phyloP scores from a whole-genome alignment of 2,113 vertebrate species.

The Rhinogobius similis region DNA sequence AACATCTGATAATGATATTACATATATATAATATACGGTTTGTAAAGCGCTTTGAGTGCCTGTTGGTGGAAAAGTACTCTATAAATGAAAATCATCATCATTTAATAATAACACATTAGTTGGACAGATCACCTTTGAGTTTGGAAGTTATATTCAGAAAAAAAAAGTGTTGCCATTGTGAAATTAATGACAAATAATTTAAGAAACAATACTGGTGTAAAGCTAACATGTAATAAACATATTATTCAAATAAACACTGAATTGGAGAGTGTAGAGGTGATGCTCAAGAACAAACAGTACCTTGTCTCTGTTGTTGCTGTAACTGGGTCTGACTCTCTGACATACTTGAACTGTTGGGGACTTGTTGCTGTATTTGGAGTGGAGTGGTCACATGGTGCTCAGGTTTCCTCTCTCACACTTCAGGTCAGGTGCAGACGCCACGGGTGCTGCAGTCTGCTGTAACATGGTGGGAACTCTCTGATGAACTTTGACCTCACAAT shows the following conservation, averaged over 20 bases:
- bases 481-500: constrained; percentile 23
- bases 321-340: neutral
- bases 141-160: no score
- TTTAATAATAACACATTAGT: no score
- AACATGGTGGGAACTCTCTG: constrained; percentile 34
- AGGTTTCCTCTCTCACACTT: constrained; percentile 36
- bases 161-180: no score
- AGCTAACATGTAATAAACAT: no score
- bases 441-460: constrained; percentile 8
- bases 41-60: no score
- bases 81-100: no score
- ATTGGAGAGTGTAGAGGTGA: neutral
- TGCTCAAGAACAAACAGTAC: neutral
- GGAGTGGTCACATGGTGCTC: constrained; percentile 6
- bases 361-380: neutral
- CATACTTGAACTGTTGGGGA: constrained; percentile 5
- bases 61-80: no score
- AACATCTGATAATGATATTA: no score
- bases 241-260: neutral
- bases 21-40: no score
- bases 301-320: neutral
- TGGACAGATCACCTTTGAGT: no score
- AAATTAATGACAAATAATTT: no score
- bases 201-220: no score
- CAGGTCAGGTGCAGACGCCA: constrained; percentile 11